Base-by-base conservation (phyloP, 1,140 invertebrate genomes). In the Liolophura sinensis region DNA sequence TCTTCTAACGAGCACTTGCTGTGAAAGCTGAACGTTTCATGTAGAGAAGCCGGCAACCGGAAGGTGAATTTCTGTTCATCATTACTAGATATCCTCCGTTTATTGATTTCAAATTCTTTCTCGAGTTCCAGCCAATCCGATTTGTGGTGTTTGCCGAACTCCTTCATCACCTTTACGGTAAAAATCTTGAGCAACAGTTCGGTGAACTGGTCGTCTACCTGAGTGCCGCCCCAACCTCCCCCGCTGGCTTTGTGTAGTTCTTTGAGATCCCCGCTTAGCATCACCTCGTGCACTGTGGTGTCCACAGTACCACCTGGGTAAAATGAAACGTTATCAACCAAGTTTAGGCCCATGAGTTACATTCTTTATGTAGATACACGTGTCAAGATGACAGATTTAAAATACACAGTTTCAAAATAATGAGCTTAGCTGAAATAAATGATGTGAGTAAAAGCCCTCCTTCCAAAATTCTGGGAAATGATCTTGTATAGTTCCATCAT, bases 51-150 rank as follows among this genome's bases (percentile, higher is more conserved):
- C 16, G 67, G 67, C 54, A 68, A 52, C 4, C 67, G 47, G n/a
- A 68, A n/a, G 47, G 67, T 68, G 16, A 68, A 27, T 27, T 60
- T 59, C 6, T 58, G 57, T 9, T 24, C 49, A 22, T 22, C 31
- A 16, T 47, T 40, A 61, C 49, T 27, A 11, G 67, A 15, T 56
- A 58, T 61, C 63, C 61, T 11, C 9, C 69, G 49, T 40, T 71
- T 71, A n/a, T 68, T 67, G 11, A 64, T 56, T 62, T 71, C 65
- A 54, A 71, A 71, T 20, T 65, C 60, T 31, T 62, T 57, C 16
- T 57, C 49, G 5, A 71, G 57, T 20, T 68, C 69, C 20, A 68
- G 59, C 20, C 64, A 55, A n/a, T 71, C 69, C 0, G 47, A 46
- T 5, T 25, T 22, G 25, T 67, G 58, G 6, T 48, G 50, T 56